phyloP scores from a whole-genome alignment of 2,797 vertebrate species.

The Chanos chanos region DNA sequence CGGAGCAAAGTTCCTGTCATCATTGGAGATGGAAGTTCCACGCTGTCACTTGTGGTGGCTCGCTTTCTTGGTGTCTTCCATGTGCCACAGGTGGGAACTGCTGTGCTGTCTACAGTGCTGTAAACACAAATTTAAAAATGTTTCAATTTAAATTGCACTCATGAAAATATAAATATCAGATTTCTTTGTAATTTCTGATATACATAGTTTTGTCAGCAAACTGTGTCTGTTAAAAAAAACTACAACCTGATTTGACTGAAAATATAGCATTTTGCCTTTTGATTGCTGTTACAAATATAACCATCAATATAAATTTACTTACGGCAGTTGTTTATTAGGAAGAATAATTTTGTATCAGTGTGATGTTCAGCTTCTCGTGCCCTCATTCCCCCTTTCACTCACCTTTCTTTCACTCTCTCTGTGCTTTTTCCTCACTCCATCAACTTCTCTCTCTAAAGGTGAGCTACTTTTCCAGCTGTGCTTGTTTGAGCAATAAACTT shows the following conservation, averaged over 20 bases:
- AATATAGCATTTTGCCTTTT: too few species aligned
- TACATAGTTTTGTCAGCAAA: too few species aligned
- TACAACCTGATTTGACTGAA: too few species aligned
- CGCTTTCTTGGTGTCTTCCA: constrained; percentile 71
- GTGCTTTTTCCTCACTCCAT: neutral
- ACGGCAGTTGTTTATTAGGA: too few species aligned
- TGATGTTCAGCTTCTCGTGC: neutral
- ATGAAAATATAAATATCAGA: too few species aligned
- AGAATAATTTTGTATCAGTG: neutral
- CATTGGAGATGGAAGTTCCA: constrained; percentile 77
- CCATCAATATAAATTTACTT: too few species aligned
- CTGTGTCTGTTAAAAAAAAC: neutral
- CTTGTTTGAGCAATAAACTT: constrained; percentile 75
- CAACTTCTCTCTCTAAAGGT: constrained; percentile 59
- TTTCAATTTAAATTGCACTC: too few species aligned
- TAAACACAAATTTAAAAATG: too few species aligned
- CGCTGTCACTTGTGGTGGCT: constrained; percentile 74
- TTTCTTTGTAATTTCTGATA: too few species aligned
- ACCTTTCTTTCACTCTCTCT: neutral
- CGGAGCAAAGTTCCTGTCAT: constrained; percentile 58
- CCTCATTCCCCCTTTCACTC: neutral
- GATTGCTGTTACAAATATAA: neutral
- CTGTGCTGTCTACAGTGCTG: too few species aligned
- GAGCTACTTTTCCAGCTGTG: constrained; percentile 81
- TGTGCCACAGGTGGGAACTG: constrained; percentile 70